Evolutionary conservation across 1,140 invertebrate genomes (phyloP).

Genomic region (Trachymyrmex cornetzi): DNA sequence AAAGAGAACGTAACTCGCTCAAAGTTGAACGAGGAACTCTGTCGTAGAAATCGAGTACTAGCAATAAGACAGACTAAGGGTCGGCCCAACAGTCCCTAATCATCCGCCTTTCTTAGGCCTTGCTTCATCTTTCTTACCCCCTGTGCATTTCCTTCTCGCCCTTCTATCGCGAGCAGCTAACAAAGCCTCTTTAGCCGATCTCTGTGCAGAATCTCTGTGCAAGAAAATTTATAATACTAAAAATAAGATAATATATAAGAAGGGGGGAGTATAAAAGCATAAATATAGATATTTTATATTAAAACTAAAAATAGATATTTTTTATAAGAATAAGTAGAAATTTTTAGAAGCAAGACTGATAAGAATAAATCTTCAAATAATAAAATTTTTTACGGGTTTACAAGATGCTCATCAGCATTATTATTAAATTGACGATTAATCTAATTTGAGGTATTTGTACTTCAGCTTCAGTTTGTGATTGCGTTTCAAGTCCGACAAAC

Average conservation of each 20-base stretch:
- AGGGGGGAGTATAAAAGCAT: neutral
- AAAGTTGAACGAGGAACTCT: constrained; percentile 59
- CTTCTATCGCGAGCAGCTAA: constrained; percentile 10
- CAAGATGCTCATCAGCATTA: no score
- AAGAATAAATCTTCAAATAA: no score
- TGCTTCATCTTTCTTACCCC: constrained; percentile 44
- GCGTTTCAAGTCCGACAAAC: no score
- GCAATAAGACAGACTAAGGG: constrained; percentile 71
- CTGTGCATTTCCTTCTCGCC: neutral
- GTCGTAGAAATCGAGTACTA: constrained; percentile 61
- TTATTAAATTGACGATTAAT: no score
- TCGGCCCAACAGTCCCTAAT: constrained; percentile 68
- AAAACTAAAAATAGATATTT: no score
- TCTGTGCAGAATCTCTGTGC: constrained; percentile 2
- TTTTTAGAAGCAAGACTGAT: no score
- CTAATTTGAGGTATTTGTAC: no score
- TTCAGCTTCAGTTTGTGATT: no score
- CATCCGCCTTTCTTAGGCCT: constrained; percentile 58
- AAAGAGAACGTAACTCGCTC: constrained; percentile 72
- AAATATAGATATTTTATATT: neutral
- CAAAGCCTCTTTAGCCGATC: constrained; percentile 65
- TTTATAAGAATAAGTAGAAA: no score
- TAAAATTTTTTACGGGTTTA: no score
- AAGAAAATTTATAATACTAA: neutral
- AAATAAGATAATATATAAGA: neutral